A percentile compares a stretch with the other conserved stretches of the same genome.
phyloP scores from a whole-genome alignment of 2,888 invertebrate species.

The Scaptomyza tumidula region DNA sequence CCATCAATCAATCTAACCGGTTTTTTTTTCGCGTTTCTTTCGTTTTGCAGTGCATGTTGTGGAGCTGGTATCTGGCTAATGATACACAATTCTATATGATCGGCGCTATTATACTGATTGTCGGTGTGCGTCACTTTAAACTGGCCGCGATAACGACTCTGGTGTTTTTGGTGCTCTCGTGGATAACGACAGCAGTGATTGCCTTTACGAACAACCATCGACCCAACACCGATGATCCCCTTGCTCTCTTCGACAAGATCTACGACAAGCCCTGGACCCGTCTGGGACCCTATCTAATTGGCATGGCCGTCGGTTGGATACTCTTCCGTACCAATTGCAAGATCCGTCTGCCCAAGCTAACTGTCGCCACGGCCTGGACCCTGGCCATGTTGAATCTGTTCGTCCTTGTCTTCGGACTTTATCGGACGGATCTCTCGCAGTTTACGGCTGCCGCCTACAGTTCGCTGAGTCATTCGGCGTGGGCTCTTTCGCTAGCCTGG shows the following conservation, averaged over 20 bases:
- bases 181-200: constrained; percentile 92
- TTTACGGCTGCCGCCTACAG: constrained; percentile 91
- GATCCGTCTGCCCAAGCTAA: constrained; percentile 89
- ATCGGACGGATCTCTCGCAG: constrained; percentile 89
- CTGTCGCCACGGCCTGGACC: constrained; percentile 89
- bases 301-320: constrained; percentile 93
- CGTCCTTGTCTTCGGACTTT: constrained; percentile 91
- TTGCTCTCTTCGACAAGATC: constrained; percentile 94
- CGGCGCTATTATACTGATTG: constrained; percentile 91
- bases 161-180: constrained; percentile 90
- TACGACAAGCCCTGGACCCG: constrained; percentile 96
- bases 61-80: constrained; percentile 96
- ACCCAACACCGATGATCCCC: constrained; percentile 91
- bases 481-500: constrained; percentile 93
- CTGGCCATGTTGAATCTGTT: constrained; percentile 88
- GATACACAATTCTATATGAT: constrained; percentile 95
- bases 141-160: constrained; percentile 88
- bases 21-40: not conserved
- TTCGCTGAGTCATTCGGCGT: constrained; percentile 92
- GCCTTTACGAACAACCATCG: constrained; percentile 92
- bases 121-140: constrained; percentile 92
- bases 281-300: constrained; percentile 92
- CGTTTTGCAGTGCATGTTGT: constrained; percentile 91
- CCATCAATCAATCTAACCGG: not conserved
- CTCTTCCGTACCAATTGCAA: constrained; percentile 92